Conservation (phyloP, 2,888 invertebrate species). For the Magallana nippona region DNA sequence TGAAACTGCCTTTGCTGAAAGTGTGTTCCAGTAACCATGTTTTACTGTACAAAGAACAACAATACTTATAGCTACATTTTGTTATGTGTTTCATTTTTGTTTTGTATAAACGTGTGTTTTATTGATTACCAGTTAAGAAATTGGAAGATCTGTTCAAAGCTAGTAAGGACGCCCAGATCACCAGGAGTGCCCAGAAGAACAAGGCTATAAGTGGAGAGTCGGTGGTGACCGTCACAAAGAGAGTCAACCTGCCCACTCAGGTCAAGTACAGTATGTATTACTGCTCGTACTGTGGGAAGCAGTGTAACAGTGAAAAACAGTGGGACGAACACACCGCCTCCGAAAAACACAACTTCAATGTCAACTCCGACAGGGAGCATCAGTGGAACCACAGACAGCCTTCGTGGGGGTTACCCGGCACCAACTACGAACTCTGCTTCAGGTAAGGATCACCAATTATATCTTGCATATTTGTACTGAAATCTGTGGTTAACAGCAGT, state of each 20-base stretch:
- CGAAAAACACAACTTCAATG: constrained; percentile 74
- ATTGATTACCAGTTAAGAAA: constrained; percentile 59
- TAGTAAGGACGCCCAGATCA: constrained; percentile 63
- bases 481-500: background rate
- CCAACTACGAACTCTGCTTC: constrained; percentile 68
- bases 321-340: constrained; percentile 77
- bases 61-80: background rate
- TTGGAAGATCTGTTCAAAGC: constrained; percentile 62
- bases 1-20: too few species aligned
- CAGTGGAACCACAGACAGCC: constrained; percentile 79
- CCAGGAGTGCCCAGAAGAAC: constrained; percentile 56
- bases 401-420: constrained; percentile 70
- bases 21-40: too few species aligned
- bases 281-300: constrained; percentile 72
- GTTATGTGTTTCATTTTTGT: background rate
- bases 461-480: background rate
- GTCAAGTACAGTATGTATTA: constrained; percentile 67
- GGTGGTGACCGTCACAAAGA: constrained; percentile 65
- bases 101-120: background rate
- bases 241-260: constrained; percentile 52
- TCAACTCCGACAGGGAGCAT: constrained; percentile 76
- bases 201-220: constrained; percentile 71
- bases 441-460: constrained; percentile 58
- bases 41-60: background rate
- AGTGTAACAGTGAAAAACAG: constrained; percentile 74